Evolutionary conservation across 2,797 vertebrate species (phyloP), one percentile per base, ranked within the genome.

Genomic region (Avahi laniger): DNA sequence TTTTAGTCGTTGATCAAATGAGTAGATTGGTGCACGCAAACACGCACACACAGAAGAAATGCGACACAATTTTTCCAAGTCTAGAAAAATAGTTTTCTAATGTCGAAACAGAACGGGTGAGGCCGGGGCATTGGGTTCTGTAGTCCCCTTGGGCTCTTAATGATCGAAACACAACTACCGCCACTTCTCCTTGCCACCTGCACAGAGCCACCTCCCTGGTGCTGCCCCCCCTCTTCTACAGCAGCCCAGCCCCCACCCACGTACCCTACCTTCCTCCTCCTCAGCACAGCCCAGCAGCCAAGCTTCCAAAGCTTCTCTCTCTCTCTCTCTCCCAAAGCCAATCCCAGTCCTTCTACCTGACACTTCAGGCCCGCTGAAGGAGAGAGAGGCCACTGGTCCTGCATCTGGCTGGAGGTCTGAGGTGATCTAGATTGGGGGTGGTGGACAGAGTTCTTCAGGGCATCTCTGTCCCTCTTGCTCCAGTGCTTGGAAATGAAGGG

Each of bases 31-130:
- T 30, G 84, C 20, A 24, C 30, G 24, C 22, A 57, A 57, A 57
- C 8, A 0, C 24, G 59, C 48, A 26, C 63, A 14, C 26, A 69
- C 2, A 2, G 17, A 59, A 4, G 15, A 80, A 81, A 43, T 2
- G 10, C 26, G 46, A 24, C 18, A n/a, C 26, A 35, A 17, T 52
- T 59, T 92, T 75, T 93, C 88, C 52, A 92, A 52, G n/a, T 83
- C 54, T 52, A 70, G 75, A 92, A 94, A 95, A 89, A 93, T 57
- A n/a, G 43, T 95, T 79, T 89, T 61, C 65, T 75, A 12, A 24
- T 86, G 22, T 92, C 79, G 50, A 91, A 93, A 91, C 43, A 80
- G 48, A 93, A 72, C 5, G 26, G 0, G 54, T 59, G 70, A 93
- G 24, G 33, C 20, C 46, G 26, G 26, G 4, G 11, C 85, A 46